A percentile compares a stretch with the other conserved stretches of the same genome.
Evolutionary conservation across 2,888 invertebrate genomes (phyloP).

Genomic region (Drosophila maculinotata): DNA sequence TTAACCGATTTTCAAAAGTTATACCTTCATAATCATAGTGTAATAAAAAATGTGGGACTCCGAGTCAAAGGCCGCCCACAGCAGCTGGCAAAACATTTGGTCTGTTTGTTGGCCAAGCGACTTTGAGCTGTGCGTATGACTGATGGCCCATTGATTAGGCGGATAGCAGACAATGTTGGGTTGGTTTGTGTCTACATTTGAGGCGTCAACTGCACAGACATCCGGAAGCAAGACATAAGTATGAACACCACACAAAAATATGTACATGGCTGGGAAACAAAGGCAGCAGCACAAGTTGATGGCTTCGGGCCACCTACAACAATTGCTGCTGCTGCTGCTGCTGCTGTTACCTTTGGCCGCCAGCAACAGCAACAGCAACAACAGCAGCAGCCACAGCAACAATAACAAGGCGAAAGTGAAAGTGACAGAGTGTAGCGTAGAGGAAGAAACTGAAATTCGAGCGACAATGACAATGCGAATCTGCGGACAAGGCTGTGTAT

Average conservation of each 20-base stretch:
- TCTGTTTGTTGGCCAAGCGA: neutral
- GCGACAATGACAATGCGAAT: constrained; percentile 76
- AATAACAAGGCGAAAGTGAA: constrained; percentile 64
- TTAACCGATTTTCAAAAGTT: too few species aligned
- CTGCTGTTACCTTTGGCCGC: constrained; percentile 13
- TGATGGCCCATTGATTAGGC: constrained; percentile 35
- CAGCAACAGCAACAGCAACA: constrained; percentile 39
- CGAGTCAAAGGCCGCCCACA: too few species aligned
- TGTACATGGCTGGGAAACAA: constrained; percentile 55
- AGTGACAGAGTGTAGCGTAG: constrained; percentile 63
- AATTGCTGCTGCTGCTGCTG: constrained; percentile 21
- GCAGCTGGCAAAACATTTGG: constrained; percentile 4
- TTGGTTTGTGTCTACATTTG: constrained; percentile 48
- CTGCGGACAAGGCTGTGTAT: constrained; percentile 59
- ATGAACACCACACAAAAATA: constrained; percentile 31
- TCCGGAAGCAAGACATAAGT: constrained; percentile 50
- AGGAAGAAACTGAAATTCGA: constrained; percentile 67
- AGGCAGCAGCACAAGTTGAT: constrained; percentile 52
- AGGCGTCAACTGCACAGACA: constrained; percentile 53
- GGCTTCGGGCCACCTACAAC: constrained; percentile 58
- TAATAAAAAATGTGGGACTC: constrained; percentile 26
- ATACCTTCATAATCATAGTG: too few species aligned
- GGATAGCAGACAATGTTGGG: constrained; percentile 2
- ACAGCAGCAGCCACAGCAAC: constrained; percentile 12
- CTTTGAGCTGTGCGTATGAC: constrained; percentile 21